These are phyloP conservation scores for Pygoscelis antarcticus DNA, from an alignment of 2,113 vertebrate species.

Conservation along the genomic window DNA sequence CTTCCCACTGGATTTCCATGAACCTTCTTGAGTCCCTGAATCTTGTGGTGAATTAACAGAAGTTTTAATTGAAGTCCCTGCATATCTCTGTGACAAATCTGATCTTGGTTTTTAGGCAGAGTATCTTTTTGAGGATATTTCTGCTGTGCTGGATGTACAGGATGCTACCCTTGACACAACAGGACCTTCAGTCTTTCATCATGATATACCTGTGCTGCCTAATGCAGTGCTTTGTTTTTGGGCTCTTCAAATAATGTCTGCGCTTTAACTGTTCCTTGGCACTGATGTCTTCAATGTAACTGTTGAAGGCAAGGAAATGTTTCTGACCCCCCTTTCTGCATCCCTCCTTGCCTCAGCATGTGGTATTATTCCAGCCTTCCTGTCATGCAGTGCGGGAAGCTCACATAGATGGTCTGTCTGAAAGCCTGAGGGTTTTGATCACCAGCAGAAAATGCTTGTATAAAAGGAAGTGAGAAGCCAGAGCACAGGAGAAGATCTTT, in stretches of 20 bases:
- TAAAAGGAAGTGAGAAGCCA: neutral
- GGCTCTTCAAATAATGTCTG: neutral
- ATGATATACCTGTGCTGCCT: neutral
- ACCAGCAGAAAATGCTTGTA: neutral
- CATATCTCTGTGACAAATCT: neutral
- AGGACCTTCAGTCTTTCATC: neutral
- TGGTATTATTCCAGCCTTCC: neutral
- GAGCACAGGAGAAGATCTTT: neutral
- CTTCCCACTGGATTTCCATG: neutral
- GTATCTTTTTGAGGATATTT: neutral
- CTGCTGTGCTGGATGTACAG: neutral
- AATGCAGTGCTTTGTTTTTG: neutral
- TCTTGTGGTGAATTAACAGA: neutral
- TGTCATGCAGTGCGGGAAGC: neutral
- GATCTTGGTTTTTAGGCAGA: neutral
- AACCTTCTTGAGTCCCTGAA: neutral
- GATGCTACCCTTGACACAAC: neutral
- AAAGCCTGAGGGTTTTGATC: neutral
- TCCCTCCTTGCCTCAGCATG: neutral
- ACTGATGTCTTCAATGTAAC: neutral
- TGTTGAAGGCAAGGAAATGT: neutral
- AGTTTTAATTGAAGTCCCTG: neutral
- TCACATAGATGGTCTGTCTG: neutral
- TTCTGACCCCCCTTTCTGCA: neutral
- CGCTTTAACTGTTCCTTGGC: neutral